Base-by-base conservation (phyloP, 1,140 invertebrate genomes). In the Neodiprion pinetum region DNA sequence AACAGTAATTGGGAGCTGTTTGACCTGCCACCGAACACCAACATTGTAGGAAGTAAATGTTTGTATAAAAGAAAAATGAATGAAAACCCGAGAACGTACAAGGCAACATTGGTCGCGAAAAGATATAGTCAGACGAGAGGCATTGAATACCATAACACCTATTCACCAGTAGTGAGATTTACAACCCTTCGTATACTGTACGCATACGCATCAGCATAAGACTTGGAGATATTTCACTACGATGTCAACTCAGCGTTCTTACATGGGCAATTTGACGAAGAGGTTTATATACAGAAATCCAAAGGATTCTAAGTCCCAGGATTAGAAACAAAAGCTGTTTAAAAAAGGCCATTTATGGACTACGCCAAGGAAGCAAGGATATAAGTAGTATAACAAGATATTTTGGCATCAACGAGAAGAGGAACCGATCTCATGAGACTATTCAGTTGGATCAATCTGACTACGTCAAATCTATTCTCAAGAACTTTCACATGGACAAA, bases 181-280 rank as follows among this genome's bases (percentile, higher is more conserved):
- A 75, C 76, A 53, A 79, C 80, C 0, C 65, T 77, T 1, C 28
- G 80, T 10, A 11, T 81, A 40, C 28, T 81, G 14, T 48, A 80
- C 0, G 77, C 72, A 70, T 65, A 65, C 0, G 48, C 73, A 11
- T 76, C 77, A 0, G 74, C 74, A 50, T 50, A 75, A 49, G 28
- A 72, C 3, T 79, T 67, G 47, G 47, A 76, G 4, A 69, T 80
- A 0, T 70, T 76, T 17, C 79, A 80, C 66, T 75, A 72, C 8
- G 76, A 77, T 67, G 75, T 81, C 0, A 80, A 76, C 48, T 81
- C 78, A 21, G 84, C 85, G 1, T 88, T 86, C 77, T 75, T 88
- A 9, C 75, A 89, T 75, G 86, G 84, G 10, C 67, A 80, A 9
- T 71, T 89, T 9, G 77, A 85, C 7, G 85, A 89, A 74, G 76